phyloP scores from a whole-genome alignment of 2,113 vertebrate genomes.

The Oreochromis spilurus region DNA sequence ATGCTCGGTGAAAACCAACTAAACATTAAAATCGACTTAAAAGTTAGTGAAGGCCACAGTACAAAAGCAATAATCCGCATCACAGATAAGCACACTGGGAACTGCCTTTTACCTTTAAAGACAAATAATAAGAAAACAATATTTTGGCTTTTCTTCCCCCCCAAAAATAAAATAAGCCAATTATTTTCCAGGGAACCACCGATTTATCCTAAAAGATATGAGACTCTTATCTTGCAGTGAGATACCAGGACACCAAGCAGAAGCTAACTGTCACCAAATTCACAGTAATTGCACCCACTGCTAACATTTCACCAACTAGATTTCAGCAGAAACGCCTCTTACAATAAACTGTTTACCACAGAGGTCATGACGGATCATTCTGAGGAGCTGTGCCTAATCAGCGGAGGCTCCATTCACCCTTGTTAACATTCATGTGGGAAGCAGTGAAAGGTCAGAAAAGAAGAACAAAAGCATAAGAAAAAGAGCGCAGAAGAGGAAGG shows the following conservation, averaged over 20 bases:
- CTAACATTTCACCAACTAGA: background rate
- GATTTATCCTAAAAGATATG: background rate
- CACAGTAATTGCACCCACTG: conserved; percentile 8
- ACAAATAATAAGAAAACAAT: background rate
- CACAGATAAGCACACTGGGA: background rate
- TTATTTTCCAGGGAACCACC: conserved; percentile 21
- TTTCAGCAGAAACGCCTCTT: conserved; percentile 4
- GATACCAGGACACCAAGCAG: conserved; percentile 1
- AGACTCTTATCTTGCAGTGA: conserved; percentile 32
- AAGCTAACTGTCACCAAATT: conserved; percentile 29
- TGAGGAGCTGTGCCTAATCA: conserved; percentile 24
- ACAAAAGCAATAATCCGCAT: background rate
- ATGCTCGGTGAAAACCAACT: background rate
- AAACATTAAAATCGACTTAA: background rate
- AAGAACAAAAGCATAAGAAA: background rate
- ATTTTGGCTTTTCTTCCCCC: background rate
- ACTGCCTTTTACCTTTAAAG: background rate
- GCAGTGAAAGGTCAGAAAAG: background rate
- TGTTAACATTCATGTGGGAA: conserved; percentile 42
- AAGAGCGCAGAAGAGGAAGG: background rate
- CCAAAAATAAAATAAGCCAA: conserved; percentile 8
- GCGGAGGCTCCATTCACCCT: conserved; percentile 1
- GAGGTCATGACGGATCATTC: background rate
- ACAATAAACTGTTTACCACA: conserved; percentile 23
- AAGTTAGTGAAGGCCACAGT: background rate